Percentiles rank a stretch among this genome's conserved stretches.
These are phyloP conservation scores for Manis javanica DNA, from an alignment of 2,797 vertebrate genomes.

Conservation along the genomic window DNA sequence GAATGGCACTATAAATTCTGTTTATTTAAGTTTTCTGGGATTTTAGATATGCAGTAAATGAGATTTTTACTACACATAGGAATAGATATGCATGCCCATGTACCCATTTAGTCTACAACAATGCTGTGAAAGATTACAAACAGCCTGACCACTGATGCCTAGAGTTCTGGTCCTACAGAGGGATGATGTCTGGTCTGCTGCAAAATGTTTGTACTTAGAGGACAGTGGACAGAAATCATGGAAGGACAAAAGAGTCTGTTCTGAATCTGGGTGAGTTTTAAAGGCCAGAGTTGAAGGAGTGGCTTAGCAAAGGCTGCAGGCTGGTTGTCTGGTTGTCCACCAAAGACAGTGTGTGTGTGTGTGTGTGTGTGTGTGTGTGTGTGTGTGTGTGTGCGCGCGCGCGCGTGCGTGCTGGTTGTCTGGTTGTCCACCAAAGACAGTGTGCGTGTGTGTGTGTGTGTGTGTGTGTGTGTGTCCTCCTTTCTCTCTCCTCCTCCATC, in stretches of 20 bases:
- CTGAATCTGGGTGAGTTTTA: not conserved
- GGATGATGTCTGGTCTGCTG: not conserved
- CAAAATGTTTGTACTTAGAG: not conserved
- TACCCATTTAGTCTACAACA: not conserved
- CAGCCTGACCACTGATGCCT: not conserved
- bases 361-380: not conserved
- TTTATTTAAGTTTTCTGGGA: constrained; percentile 72
- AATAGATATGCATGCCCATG: not conserved
- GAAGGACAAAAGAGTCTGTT: not conserved
- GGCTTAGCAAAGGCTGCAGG: not conserved
- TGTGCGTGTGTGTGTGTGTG: not conserved
- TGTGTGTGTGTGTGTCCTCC: not conserved
- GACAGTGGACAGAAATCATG: not conserved
- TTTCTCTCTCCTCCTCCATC: not conserved
- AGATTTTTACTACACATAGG: constrained; percentile 58
- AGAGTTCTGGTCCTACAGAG: not conserved
- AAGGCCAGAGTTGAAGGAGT: not conserved
- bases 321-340: not conserved
- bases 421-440: too few relatives aligned
- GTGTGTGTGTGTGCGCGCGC: not conserved
- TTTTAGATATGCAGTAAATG: constrained; percentile 65
- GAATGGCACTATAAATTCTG: constrained; percentile 69
- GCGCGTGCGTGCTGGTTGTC: too few relatives aligned
- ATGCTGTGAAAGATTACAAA: not conserved
- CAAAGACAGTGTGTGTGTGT: not conserved